A percentile compares a stretch with the other conserved stretches of the same genome.
Evolutionary conservation across 2,797 vertebrate genomes (phyloP).

Genomic region (Coreius guichenoti): DNA sequence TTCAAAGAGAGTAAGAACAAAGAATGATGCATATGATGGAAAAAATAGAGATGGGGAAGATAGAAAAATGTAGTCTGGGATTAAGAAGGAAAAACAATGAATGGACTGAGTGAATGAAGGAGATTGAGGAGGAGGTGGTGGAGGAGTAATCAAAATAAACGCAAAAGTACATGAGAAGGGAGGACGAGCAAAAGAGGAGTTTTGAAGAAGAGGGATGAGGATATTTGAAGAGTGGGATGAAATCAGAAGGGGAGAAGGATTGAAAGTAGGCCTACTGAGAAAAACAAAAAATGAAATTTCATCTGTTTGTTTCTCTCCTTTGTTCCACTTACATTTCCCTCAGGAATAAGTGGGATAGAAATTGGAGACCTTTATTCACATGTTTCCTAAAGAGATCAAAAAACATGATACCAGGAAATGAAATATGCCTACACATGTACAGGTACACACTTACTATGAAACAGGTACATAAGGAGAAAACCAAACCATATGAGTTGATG

Average conservation of each 20-base stretch:
- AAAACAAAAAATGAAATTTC: slow-evolving; percentile 73
- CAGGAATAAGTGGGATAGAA: slow-evolving; percentile 49
- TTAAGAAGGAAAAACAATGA: slow-evolving; percentile 9
- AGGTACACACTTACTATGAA: slow-evolving; percentile 36
- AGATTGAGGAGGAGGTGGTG: slow-evolving; percentile 9
- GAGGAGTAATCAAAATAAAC: slow-evolving; percentile 6
- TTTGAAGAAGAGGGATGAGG: no score
- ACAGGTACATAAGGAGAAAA: not conserved
- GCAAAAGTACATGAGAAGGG: slow-evolving; percentile 16
- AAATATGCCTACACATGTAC: slow-evolving; percentile 44
- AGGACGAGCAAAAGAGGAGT: slow-evolving; percentile 55
- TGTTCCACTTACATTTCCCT: slow-evolving; percentile 75
- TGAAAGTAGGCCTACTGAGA: slow-evolving; percentile 58
- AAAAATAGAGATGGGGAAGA: not conserved
- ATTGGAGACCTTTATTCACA: slow-evolving; percentile 28
- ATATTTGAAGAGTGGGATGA: slow-evolving; percentile 5
- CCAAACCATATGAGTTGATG: slow-evolving; percentile 10
- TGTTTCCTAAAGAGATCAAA: slow-evolving; percentile 44
- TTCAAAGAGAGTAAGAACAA: not conserved
- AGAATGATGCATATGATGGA: not conserved
- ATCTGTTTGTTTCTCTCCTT: slow-evolving; percentile 73
- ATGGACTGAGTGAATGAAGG: slow-evolving; percentile 16
- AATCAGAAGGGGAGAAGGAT: slow-evolving; percentile 55
- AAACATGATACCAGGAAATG: slow-evolving; percentile 64
- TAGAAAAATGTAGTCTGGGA: not conserved